Conservation (phyloP, 2,797 vertebrate species). For the Coendou prehensilis region DNA sequence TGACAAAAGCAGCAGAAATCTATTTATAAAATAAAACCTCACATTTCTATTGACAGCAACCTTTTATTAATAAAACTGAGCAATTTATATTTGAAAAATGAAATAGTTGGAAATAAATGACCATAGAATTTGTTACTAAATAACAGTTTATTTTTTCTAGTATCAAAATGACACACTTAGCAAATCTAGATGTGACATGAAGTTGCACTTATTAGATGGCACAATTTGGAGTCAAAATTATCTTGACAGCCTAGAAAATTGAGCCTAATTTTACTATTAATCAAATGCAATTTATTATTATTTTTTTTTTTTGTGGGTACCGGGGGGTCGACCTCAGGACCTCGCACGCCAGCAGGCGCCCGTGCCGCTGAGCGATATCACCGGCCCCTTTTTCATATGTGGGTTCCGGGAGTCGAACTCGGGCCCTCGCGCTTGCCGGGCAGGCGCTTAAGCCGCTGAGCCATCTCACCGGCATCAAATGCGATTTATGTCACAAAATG, state of each 20-base stretch:
- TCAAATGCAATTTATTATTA: neutral
- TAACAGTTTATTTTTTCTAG: neutral
- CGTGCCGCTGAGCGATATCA: too few species aligned
- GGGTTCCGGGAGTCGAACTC: too few species aligned
- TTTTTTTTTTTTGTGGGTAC: too few species aligned
- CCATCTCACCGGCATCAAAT: neutral
- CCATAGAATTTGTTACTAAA: neutral
- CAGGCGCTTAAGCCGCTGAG: too few species aligned
- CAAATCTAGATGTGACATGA: slow-evolving; percentile 48
- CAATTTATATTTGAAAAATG: neutral
- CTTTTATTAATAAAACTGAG: neutral
- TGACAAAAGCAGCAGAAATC: neutral
- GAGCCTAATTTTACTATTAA: slow-evolving; percentile 41
- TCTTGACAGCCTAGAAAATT: slow-evolving; percentile 50
- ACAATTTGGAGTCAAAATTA: slow-evolving; percentile 56
- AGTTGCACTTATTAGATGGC: slow-evolving; percentile 34
- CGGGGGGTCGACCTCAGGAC: too few species aligned
- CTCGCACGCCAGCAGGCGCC: too few species aligned
- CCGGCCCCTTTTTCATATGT: too few species aligned
- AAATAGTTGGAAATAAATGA: neutral
- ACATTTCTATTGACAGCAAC: neutral
- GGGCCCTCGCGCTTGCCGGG: too few species aligned
- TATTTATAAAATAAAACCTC: neutral
- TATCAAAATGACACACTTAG: slow-evolving; percentile 38
- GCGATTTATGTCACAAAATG: slow-evolving; percentile 24